Evolutionary conservation across 2,113 vertebrate genomes (phyloP), one percentile per base, ranked within the genome.

Genomic region (Clarias magur): DNA sequence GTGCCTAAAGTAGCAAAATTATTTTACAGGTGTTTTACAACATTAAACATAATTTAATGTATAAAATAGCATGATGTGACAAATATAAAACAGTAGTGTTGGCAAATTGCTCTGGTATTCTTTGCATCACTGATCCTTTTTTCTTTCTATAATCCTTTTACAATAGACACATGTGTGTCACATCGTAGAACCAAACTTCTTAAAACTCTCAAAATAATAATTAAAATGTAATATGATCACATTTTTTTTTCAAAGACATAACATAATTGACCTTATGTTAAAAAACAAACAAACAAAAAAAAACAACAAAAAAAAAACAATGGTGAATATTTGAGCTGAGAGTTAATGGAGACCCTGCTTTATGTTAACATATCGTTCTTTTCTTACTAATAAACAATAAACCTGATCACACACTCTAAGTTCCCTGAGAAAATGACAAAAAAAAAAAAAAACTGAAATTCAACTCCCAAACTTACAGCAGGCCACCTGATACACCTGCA

Each of bases 401-500:
- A 63, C 17, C 25, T 65, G 16, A 88, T 76, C 80, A 84, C 67
- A 48, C 56, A 21, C 59, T 67, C 42, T 75, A 82, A 87, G 57
- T 83, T 60, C 67, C 57, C 53, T 87, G 89, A 84, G 85, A 88
- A 86, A 86, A 86, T 80, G 48, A 48, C 6, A 27, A 84, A 88
- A 86, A 59, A 30, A 59, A 70, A 76, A 70, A 59, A 68, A 85
- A 86, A 80, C 53, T 82, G 87, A 90, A 88, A 90, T 86, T 57
- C 79, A 85, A 88, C 48, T 82, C 87, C 76, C 82, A 84, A 85
- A 73, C 80, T 79, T 80, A 67, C 81, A 76, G 81, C 84, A 59
- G 60, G 83, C 80, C 80, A 89, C 63, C 72, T 88, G 80, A 89
- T 88, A 88, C 92, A 93, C 91, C 92, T 93, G 93, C 83, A 88